A percentile compares a stretch with the other conserved stretches of the same genome.
Evolutionary conservation across 2,797 vertebrate genomes (phyloP).

Genomic region (Petrocephalus schoutedeni): DNA sequence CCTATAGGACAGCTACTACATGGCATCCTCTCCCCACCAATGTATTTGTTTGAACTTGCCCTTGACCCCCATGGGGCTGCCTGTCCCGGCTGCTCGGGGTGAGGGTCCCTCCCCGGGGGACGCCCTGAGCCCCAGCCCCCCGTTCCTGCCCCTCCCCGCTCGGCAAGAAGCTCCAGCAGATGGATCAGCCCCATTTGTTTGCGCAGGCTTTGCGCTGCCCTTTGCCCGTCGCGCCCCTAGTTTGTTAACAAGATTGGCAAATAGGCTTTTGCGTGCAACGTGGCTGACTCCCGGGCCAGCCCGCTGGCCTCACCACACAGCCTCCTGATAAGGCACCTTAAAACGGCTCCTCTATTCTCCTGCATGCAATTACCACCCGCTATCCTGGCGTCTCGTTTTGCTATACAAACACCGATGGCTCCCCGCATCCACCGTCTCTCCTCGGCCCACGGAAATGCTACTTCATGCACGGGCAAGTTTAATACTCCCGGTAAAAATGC

Average conservation of each 20-base stretch:
- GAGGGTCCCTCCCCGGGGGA: not conserved
- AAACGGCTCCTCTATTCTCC: constrained; percentile 30
- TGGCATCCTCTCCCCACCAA: not conserved
- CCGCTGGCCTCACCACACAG: constrained; percentile 20
- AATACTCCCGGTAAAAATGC: not conserved
- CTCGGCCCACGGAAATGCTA: not conserved
- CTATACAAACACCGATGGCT: constrained; percentile 37
- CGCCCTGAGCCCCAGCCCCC: not conserved
- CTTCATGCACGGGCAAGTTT: not conserved
- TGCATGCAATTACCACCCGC: constrained; percentile 15
- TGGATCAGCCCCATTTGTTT: constrained; percentile 37
- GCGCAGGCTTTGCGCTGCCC: constrained; percentile 36
- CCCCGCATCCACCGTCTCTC: not conserved
- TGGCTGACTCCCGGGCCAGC: constrained; percentile 14
- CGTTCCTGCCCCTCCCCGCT: not conserved
- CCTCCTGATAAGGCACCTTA: constrained; percentile 35
- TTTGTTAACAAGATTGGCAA: constrained; percentile 38
- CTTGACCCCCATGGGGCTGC: not conserved
- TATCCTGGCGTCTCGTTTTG: constrained; percentile 38
- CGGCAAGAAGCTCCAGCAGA: constrained; percentile 24
- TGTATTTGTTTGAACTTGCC: not conserved
- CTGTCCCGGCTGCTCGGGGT: not conserved
- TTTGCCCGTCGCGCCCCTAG: constrained; percentile 44
- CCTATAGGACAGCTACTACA: not conserved
- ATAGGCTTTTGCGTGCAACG: constrained; percentile 27